These are phyloP conservation scores for Leucophenga varia DNA, from an alignment of 1,140 invertebrate species.

Conservation along the genomic window DNA sequence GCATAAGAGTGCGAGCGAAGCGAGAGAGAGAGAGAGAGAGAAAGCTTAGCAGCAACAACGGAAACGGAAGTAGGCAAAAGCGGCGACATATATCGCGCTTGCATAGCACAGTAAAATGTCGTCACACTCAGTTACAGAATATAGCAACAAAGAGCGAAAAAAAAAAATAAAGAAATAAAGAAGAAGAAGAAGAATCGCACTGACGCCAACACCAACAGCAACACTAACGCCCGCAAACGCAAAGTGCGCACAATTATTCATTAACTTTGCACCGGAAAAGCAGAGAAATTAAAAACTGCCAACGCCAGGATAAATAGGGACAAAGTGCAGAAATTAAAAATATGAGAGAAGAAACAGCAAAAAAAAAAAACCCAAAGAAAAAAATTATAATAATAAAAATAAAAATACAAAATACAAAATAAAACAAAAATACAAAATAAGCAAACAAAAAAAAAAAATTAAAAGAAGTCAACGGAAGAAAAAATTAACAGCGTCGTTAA, in stretches of 20 bases:
- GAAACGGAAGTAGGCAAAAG: too few species aligned
- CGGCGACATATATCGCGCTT: too few species aligned
- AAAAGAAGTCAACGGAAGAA: not conserved
- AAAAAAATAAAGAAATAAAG: too few species aligned
- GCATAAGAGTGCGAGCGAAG: too few species aligned
- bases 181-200: too few species aligned
- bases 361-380: too few species aligned
- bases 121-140: slow-evolving; percentile 28
- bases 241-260: slow-evolving; percentile 54
- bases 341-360: slow-evolving; percentile 47
- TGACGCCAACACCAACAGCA: slow-evolving; percentile 4
- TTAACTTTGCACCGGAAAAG: slow-evolving; percentile 54
- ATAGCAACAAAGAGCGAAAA: too few species aligned
- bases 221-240: slow-evolving; percentile 45
- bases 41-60: too few species aligned
- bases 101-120: slow-evolving; percentile 22
- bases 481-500: not conserved
- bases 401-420: too few species aligned
- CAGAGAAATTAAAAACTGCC: slow-evolving; percentile 54
- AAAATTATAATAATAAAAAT: too few species aligned
- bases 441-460: slow-evolving; percentile 5
- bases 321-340: slow-evolving; percentile 54
- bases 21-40: too few species aligned
- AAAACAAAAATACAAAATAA: too few species aligned
- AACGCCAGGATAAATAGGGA: slow-evolving; percentile 54